Conservation (phyloP, 2,113 vertebrate genomes). For the Ictidomys tridecemlineatus region DNA sequence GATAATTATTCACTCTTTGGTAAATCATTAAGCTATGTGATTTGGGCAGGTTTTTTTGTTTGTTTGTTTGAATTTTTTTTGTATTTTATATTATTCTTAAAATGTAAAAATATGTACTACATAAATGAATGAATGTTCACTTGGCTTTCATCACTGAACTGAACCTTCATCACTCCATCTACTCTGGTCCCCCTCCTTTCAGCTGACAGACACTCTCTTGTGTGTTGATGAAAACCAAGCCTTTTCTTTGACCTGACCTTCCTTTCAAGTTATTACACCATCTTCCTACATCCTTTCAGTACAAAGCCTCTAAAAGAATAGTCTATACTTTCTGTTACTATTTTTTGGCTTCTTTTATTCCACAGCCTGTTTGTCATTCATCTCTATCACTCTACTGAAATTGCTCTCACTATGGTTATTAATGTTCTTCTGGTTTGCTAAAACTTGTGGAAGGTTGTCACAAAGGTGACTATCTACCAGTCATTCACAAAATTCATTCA, state of each 20-base stretch:
- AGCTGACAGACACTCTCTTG: background rate
- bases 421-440: conserved; percentile 52
- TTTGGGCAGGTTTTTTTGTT: background rate
- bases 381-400: conserved; percentile 41
- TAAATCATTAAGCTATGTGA: conserved; percentile 54
- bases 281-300: conserved; percentile 42
- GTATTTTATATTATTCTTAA: conserved; percentile 31
- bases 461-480: conserved; percentile 4
- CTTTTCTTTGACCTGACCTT: conserved; percentile 52
- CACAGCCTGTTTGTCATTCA: conserved; percentile 21
- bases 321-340: conserved; percentile 22
- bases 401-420: background rate
- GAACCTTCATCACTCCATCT: conserved; percentile 37
- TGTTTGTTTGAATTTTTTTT: conserved; percentile 20
- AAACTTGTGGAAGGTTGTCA: conserved; percentile 45
- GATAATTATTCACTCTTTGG: conserved; percentile 51
- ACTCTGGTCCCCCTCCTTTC: conserved; percentile 29
- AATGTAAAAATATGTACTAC: conserved; percentile 11
- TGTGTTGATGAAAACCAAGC: background rate
- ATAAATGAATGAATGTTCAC: conserved; percentile 48
- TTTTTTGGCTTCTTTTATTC: conserved; percentile 58
- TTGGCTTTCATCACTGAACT: conserved; percentile 48
- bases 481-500: conserved; percentile 50
- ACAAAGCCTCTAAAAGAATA: conserved; percentile 41
- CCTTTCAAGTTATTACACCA: conserved; percentile 45